Evolutionary conservation across 2,797 vertebrate genomes (phyloP).

Genomic region (Diplodus sargus): DNA sequence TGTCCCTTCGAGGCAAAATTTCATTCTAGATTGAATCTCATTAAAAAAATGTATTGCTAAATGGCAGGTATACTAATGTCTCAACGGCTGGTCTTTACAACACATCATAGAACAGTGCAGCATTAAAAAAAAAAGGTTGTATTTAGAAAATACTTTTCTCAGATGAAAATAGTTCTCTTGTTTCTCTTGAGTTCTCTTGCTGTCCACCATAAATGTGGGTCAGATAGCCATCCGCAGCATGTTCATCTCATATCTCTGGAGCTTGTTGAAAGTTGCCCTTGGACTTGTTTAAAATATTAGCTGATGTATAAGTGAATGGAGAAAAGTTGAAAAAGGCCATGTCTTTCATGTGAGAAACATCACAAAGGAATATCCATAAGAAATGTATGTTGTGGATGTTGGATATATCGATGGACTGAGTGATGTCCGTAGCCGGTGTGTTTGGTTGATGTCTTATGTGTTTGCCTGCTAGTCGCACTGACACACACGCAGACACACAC

Average conservation of each 20-base stretch:
- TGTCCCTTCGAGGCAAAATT: not conserved
- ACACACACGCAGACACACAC: not conserved
- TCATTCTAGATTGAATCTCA: not conserved
- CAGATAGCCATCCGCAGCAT: conserved; percentile 9
- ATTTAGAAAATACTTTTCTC: not conserved
- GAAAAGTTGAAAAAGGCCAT: not conserved
- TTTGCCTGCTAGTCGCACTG: not conserved
- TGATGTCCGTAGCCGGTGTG: not conserved
- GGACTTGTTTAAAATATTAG: not conserved
- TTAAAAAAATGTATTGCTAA: not conserved
- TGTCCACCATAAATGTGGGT: conserved; percentile 21
- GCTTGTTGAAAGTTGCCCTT: not conserved
- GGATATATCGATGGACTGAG: not conserved
- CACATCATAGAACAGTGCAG: no score
- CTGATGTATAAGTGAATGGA: not conserved
- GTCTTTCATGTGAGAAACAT: conserved; percentile 9
- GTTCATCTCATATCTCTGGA: conserved; percentile 1
- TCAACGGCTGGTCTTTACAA: not conserved
- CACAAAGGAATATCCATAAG: conserved; percentile 17
- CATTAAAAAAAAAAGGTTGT: not conserved
- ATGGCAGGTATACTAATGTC: not conserved
- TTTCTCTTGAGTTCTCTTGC: not conserved
- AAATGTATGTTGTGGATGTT: conserved; percentile 11
- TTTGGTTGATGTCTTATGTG: conserved; percentile 12
- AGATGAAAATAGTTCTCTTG: not conserved